phyloP scores from a whole-genome alignment of 2,888 invertebrate genomes.

The Drosophila neonasuta region DNA sequence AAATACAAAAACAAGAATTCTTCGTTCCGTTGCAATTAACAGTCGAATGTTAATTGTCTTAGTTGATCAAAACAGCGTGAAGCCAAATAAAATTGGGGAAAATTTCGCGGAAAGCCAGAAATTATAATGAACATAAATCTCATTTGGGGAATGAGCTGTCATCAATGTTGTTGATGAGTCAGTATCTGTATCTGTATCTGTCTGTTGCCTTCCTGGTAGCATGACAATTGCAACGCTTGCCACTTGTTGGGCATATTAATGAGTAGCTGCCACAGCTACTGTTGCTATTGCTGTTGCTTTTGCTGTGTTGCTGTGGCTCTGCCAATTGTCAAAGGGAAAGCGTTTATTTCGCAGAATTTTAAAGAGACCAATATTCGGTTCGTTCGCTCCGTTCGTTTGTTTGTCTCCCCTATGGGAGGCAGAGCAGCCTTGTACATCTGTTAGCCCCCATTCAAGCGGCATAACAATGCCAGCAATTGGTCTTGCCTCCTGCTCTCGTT shows the following conservation, averaged over 20 bases:
- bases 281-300: not conserved
- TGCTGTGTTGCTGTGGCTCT: not conserved
- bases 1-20: too few species aligned
- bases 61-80: not conserved
- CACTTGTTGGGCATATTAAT: constrained; percentile 69
- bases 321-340: constrained; percentile 46
- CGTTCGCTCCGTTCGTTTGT: not conserved
- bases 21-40: constrained; percentile 10
- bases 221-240: constrained; percentile 41
- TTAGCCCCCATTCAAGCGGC: constrained; percentile 14
- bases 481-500: constrained; percentile 17
- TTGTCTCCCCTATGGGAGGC: not conserved
- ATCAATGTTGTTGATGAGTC: constrained; percentile 25
- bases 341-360: constrained; percentile 54
- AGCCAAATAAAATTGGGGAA: constrained; percentile 14
- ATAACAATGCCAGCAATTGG: constrained; percentile 48
- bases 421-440: not conserved
- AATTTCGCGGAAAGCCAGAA: constrained; percentile 13
- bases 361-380: constrained; percentile 1
- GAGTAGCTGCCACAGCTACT: constrained; percentile 16
- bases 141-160: not conserved
- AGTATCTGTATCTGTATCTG: constrained; percentile 24
- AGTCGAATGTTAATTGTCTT: constrained; percentile 18
- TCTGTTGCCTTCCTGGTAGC: constrained; percentile 51
- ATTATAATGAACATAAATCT: constrained; percentile 15